Percentiles rank a stretch among this genome's conserved stretches.
Conservation (phyloP, 2,113 vertebrate species). For the Podarcis cretensis region DNA sequence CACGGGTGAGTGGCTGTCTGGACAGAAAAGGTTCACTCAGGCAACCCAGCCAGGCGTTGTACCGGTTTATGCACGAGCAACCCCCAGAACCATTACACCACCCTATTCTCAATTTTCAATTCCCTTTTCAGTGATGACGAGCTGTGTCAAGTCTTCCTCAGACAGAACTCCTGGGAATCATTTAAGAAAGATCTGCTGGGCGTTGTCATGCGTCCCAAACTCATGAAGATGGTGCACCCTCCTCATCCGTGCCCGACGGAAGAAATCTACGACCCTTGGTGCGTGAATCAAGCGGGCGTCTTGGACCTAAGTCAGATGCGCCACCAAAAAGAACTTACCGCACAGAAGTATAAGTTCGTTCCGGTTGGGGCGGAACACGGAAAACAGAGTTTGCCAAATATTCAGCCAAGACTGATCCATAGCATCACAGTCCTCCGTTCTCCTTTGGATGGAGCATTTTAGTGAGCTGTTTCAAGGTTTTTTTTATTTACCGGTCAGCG, state of each 20-base stretch:
- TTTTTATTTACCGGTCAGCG: neutral
- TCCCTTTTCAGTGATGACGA: conserved; percentile 54
- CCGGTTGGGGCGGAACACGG: accelerated
- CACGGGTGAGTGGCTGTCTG: too few species aligned
- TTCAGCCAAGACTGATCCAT: conserved; percentile 27
- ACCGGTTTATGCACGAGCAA: too few species aligned
- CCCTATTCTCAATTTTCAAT: conserved; percentile 18
- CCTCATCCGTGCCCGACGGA: conserved; percentile 7
- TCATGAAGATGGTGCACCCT: neutral
- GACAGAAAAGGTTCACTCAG: too few species aligned
- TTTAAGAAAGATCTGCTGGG: conserved; percentile 56
- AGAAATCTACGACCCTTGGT: conserved; percentile 7
- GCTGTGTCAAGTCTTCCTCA: conserved; percentile 64
- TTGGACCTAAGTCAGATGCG: neutral
- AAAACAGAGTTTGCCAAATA: neutral
- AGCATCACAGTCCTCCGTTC: neutral
- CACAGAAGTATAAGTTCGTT: neutral
- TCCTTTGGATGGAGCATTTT: conserved; percentile 15
- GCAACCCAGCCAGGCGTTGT: too few species aligned
- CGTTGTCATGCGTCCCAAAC: conserved; percentile 43
- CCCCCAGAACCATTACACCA: too few species aligned
- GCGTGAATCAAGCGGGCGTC: conserved; percentile 11
- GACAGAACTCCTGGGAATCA: conserved; percentile 66
- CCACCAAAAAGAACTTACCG: neutral
- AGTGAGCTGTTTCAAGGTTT: neutral